phyloP scores from a whole-genome alignment of 2,113 vertebrate species.

The Noturus placidus region DNA sequence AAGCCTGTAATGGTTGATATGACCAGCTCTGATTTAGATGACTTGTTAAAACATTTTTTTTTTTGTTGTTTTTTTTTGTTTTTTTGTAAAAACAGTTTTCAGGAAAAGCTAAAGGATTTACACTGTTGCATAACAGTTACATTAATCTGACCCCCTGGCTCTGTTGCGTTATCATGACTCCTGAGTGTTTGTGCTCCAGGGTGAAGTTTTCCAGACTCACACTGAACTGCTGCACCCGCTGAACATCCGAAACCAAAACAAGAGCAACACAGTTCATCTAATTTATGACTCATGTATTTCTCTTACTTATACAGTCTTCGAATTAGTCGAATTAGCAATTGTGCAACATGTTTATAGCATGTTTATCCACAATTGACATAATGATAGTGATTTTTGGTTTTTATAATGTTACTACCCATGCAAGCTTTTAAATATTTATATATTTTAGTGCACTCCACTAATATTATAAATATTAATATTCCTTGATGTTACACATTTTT shows the following conservation, averaged over 20 bases:
- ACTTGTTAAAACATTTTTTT: constrained; percentile 27
- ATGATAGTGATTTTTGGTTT: neutral
- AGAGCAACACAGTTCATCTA: constrained; percentile 6
- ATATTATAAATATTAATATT: too few relatives aligned
- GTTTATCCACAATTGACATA: neutral
- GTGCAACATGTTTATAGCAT: neutral
- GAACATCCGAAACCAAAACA: constrained; percentile 17
- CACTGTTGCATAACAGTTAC: constrained; percentile 6
- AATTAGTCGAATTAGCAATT: neutral
- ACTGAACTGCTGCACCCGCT: neutral
- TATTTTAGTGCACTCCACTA: neutral
- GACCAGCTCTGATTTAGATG: constrained; percentile 29
- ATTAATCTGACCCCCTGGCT: constrained; percentile 45
- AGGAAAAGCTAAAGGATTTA: constrained; percentile 15
- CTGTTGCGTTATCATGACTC: constrained; percentile 37
- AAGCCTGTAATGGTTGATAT: constrained; percentile 48
- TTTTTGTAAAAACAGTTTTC: constrained; percentile 38
- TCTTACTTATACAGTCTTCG: neutral
- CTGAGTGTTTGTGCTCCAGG: constrained; percentile 36
- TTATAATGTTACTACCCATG: neutral
- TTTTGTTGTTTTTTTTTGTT: too few relatives aligned
- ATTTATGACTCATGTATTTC: constrained; percentile 3
- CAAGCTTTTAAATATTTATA: neutral
- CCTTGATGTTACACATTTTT: too few relatives aligned
- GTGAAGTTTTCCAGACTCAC: constrained; percentile 49